phyloP scores from a whole-genome alignment of 2,797 vertebrate genomes.

The Acanthurus lineatus region DNA sequence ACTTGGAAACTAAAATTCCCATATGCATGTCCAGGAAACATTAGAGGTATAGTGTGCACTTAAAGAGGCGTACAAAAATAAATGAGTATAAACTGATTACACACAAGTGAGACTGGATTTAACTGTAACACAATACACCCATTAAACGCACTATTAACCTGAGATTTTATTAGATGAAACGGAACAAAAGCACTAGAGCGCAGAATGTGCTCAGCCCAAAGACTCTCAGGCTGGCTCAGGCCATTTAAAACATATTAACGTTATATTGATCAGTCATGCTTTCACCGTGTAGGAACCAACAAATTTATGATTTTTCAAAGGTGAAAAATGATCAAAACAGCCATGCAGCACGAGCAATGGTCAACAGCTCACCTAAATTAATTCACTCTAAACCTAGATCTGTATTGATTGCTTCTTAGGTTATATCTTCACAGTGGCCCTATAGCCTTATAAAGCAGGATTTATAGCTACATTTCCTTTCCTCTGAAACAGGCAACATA shows the following conservation, averaged over 20 bases:
- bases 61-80: neutral
- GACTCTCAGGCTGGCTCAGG: neutral
- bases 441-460: constrained; percentile 10
- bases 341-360: constrained; percentile 14
- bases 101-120: constrained; percentile 12
- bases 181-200: neutral
- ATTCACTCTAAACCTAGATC: constrained; percentile 41
- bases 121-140: neutral
- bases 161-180: neutral
- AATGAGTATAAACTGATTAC: constrained; percentile 19
- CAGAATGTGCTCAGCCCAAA: neutral
- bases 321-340: constrained; percentile 12
- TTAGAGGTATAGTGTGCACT: neutral
- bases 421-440: constrained; percentile 46
- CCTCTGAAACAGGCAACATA: constrained; percentile 8
- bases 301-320: constrained; percentile 42
- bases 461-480: constrained; percentile 34
- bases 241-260: constrained; percentile 22
- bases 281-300: neutral
- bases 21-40: neutral
- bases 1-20: neutral
- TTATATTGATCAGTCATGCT: constrained; percentile 47
- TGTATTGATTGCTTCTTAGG: constrained; percentile 57
- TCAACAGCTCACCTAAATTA: constrained; percentile 35
- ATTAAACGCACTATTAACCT: neutral